Percentiles rank a stretch among this genome's conserved stretches.
Conservation (phyloP, 1,140 invertebrate genomes). For the Drosophila sechellia region DNA sequence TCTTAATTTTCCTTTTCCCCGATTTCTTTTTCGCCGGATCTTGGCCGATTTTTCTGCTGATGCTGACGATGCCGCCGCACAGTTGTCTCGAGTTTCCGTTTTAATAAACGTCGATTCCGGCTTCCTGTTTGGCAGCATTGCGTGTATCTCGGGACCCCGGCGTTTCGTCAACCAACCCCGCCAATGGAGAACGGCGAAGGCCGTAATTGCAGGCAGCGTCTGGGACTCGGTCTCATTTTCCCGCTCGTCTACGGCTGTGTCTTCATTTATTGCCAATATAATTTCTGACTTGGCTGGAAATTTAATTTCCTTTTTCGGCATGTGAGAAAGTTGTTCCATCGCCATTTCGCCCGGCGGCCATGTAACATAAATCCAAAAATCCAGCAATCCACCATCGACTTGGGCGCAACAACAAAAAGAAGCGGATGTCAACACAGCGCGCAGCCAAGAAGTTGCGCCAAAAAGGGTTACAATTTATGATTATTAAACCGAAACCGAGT, state of each 20-base stretch:
- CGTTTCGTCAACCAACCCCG: conserved; percentile 25
- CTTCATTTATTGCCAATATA: conserved; percentile 82
- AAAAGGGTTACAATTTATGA: conserved; percentile 81
- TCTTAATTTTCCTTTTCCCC: conserved; percentile 1
- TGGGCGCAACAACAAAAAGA: conserved; percentile 13
- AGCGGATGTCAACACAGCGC: conserved; percentile 71
- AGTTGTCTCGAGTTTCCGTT: conserved; percentile 82
- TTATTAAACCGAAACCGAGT: conserved; percentile 67
- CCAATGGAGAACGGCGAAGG: conserved; percentile 20
- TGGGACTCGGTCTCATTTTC: conserved; percentile 37
- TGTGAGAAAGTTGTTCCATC: conserved; percentile 29
- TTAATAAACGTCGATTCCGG: conserved; percentile 83
- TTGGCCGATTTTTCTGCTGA: conserved; percentile 21
- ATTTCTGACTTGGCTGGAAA: conserved; percentile 77
- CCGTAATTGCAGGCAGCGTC: conserved; percentile 65
- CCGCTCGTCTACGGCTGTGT: conserved; percentile 41
- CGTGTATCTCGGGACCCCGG: conserved; percentile 21
- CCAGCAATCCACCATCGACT: conserved; percentile 40
- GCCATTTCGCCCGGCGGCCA: conserved; percentile 51
- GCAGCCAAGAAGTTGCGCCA: conserved; percentile 47
- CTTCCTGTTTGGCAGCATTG: conserved; percentile 75
- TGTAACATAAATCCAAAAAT: conserved; percentile 53
- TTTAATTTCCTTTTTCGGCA: conserved; percentile 72
- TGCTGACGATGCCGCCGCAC: conserved; percentile 60
- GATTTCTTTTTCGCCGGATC: conserved; percentile 17